Percentiles rank a stretch among this genome's conserved stretches.
These are phyloP conservation scores for Meandrusa payeni DNA, from an alignment of 2,888 invertebrate genomes.

Conservation along the genomic window DNA sequence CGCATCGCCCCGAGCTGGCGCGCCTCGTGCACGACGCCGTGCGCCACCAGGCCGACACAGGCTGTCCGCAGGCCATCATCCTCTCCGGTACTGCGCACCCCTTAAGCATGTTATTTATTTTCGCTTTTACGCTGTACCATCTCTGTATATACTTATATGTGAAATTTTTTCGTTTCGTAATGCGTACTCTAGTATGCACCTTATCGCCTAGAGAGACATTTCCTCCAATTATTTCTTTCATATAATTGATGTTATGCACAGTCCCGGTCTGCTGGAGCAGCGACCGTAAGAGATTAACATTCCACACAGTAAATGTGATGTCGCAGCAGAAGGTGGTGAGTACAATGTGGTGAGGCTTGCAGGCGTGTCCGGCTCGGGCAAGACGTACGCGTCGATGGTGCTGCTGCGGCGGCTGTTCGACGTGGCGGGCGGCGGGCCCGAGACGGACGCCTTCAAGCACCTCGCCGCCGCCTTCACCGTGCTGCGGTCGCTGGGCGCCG, in stretches of 20 bases:
- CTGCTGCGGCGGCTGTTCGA: slow-evolving; percentile 94
- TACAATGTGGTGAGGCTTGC: slow-evolving; percentile 30
- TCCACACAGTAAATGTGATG: too few relatives aligned
- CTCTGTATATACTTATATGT: too few relatives aligned
- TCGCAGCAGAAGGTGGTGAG: too few relatives aligned
- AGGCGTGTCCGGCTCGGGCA: slow-evolving; percentile 96
- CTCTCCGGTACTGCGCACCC: slow-evolving; percentile 85
- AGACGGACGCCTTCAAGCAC: slow-evolving; percentile 98
- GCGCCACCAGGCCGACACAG: slow-evolving; percentile 95
- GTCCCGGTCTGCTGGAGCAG: too few relatives aligned
- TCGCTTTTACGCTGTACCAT: too few relatives aligned
- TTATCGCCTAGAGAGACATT: too few relatives aligned
- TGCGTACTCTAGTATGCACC: too few relatives aligned
- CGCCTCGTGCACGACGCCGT: slow-evolving; percentile 95
- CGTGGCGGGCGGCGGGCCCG: slow-evolving; percentile 95
- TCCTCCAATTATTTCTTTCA: too few relatives aligned
- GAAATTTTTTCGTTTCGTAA: too few relatives aligned
- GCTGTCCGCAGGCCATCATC: slow-evolving; percentile 97
- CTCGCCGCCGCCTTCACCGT: slow-evolving; percentile 97
- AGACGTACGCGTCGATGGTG: slow-evolving; percentile 96
- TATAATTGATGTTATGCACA: too few relatives aligned
- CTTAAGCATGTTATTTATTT: too few relatives aligned
- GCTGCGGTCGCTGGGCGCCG: slow-evolving; percentile 93
- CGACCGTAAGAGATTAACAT: too few relatives aligned
- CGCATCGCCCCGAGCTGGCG: slow-evolving; percentile 90